A percentile compares a stretch with the other conserved stretches of the same genome.
These are phyloP conservation scores for Drosophila prostipennis DNA, from an alignment of 2,888 invertebrate genomes.

Conservation along the genomic window DNA sequence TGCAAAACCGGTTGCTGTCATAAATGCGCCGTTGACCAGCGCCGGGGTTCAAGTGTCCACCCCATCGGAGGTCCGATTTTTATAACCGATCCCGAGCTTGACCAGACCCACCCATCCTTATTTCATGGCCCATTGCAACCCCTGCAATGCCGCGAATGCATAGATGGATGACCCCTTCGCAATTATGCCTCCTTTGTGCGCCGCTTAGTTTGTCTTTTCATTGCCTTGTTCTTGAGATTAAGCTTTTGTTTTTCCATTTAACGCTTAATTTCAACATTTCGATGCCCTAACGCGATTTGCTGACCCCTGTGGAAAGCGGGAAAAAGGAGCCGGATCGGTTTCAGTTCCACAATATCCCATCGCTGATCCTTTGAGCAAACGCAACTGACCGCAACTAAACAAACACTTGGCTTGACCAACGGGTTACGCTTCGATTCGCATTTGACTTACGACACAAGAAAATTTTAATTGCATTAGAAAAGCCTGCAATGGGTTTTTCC, in stretches of 20 bases:
- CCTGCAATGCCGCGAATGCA: constrained; percentile 51
- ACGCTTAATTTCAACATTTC: constrained; percentile 77
- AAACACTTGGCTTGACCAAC: constrained; percentile 60
- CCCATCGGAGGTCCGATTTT: constrained; percentile 41
- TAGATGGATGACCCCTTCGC: constrained; percentile 40
- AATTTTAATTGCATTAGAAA: constrained; percentile 72
- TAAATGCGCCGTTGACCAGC: constrained; percentile 56
- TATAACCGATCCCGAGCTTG: background rate
- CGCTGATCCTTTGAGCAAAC: constrained; percentile 47
- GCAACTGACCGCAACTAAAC: constrained; percentile 77
- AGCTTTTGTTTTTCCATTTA: constrained; percentile 78
- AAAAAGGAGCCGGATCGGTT: constrained; percentile 52
- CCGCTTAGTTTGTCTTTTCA: constrained; percentile 73
- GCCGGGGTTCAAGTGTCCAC: constrained; percentile 63
- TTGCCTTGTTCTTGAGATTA: constrained; percentile 70
- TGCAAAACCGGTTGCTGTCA: constrained; percentile 55
- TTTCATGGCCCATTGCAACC: constrained; percentile 31
- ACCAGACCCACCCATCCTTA: constrained; percentile 8
- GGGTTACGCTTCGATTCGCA: constrained; percentile 61
- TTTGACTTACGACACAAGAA: constrained; percentile 62
- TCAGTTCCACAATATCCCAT: constrained; percentile 60
- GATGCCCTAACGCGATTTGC: constrained; percentile 71
- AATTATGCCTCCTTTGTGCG: constrained; percentile 73
- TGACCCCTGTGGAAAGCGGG: constrained; percentile 59
- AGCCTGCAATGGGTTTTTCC: constrained; percentile 42